Evolutionary conservation across 2,113 vertebrate species (phyloP).

Genomic region (Corynorhinus townsendii): DNA sequence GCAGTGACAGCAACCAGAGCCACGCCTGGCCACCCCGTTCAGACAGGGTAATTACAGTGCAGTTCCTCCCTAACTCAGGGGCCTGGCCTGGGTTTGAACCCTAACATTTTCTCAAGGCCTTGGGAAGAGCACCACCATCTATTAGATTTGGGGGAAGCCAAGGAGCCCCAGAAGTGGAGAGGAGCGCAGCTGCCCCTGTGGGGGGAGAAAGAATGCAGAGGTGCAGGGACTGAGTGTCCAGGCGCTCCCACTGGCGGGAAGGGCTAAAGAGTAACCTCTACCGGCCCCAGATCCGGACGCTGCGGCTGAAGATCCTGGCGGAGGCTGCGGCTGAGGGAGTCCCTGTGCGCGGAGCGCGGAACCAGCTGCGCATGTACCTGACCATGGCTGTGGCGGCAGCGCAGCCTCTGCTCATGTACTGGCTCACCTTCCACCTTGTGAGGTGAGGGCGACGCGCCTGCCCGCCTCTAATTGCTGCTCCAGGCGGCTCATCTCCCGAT

Average conservation of each 20-base stretch:
- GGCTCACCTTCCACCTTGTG: slow-evolving; percentile 93
- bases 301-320: slow-evolving; percentile 91
- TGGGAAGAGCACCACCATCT: not conserved
- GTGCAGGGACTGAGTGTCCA: not conserved
- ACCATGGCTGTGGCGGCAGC: slow-evolving; percentile 91
- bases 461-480: not conserved
- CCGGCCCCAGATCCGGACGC: slow-evolving; percentile 84
- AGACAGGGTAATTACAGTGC: accelerated
- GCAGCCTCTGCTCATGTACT: slow-evolving; percentile 94
- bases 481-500: not conserved
- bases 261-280: not conserved
- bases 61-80: not conserved
- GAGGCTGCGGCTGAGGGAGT: slow-evolving; percentile 88
- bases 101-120: not conserved
- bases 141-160: not conserved
- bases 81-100: not conserved
- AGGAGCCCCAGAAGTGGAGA: not conserved
- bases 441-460: slow-evolving; percentile 75
- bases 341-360: slow-evolving; percentile 85
- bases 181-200: not conserved
- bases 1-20: not conserved
- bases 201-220: not conserved
- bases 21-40: not conserved
- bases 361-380: slow-evolving; percentile 95
- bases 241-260: not conserved